These are phyloP conservation scores for Ips typographus DNA, from an alignment of 1,140 invertebrate species.

Conservation along the genomic window DNA sequence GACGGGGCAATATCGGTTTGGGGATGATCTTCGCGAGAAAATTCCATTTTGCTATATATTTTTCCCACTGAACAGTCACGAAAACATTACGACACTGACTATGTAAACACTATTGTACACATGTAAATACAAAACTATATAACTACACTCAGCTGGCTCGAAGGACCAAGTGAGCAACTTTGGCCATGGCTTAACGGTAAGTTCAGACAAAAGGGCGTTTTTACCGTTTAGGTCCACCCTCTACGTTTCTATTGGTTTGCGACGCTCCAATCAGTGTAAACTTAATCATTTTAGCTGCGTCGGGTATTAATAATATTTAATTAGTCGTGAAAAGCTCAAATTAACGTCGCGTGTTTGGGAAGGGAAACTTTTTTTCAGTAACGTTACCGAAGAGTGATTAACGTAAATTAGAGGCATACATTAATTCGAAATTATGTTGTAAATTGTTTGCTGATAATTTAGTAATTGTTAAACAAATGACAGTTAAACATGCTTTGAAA, in stretches of 20 bases:
- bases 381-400: constrained; percentile 15
- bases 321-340: constrained; percentile 39
- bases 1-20: constrained; percentile 31
- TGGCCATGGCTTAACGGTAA: constrained; percentile 20
- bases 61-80: not conserved
- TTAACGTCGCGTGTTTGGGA: constrained; percentile 34
- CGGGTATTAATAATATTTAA: constrained; percentile 44
- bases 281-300: not conserved
- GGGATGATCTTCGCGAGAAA: constrained; percentile 14
- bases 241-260: constrained; percentile 35
- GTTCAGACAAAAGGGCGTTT: constrained; percentile 21
- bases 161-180: constrained; percentile 16
- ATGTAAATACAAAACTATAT: not conserved
- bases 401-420: constrained; percentile 6
- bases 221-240: constrained; percentile 24
- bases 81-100: not conserved
- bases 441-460: too few species aligned
- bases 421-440: too few species aligned
- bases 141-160: constrained; percentile 2
- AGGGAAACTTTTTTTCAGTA: constrained; percentile 16
- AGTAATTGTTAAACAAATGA: too few species aligned
- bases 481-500: too few species aligned
- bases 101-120: not conserved
- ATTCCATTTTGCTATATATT: constrained; percentile 8
- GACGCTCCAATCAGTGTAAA: constrained; percentile 40